phyloP scores from a whole-genome alignment of 2,888 invertebrate species.

The Stenodema calcarata region DNA sequence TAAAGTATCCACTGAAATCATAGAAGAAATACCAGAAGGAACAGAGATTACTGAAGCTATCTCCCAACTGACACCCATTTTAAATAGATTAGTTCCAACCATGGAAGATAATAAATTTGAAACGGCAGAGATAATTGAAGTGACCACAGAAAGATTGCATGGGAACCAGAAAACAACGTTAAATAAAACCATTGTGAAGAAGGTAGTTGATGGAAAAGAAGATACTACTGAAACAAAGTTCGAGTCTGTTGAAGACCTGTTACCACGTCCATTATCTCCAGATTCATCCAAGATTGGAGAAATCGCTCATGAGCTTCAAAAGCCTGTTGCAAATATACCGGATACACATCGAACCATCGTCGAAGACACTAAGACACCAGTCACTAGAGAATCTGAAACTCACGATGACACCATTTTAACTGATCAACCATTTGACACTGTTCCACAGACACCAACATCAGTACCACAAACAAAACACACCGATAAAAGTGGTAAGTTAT shows the following conservation, averaged over 20 bases:
- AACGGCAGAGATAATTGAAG: constrained; percentile 20
- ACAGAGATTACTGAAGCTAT: constrained; percentile 36
- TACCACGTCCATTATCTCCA: background rate
- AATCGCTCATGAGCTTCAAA: background rate
- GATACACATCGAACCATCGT: background rate
- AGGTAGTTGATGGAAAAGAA: constrained; percentile 51
- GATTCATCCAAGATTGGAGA: background rate
- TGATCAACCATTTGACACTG: background rate
- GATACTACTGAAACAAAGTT: constrained; percentile 21
- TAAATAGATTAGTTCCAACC: constrained; percentile 4
- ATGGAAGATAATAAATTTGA: constrained; percentile 43
- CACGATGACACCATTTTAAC: background rate
- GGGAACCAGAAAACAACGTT: background rate
- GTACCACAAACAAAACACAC: background rate
- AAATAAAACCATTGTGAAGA: constrained; percentile 30
- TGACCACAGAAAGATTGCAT: constrained; percentile 24
- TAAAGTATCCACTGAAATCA: constrained; percentile 58
- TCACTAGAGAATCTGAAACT: background rate
- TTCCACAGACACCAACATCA: background rate
- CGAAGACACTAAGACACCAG: background rate
- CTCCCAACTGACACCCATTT: constrained; percentile 14
- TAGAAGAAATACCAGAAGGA: constrained; percentile 49
- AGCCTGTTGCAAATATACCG: background rate
- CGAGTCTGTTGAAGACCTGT: background rate
- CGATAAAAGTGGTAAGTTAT: background rate